A percentile compares a stretch with the other conserved stretches of the same genome.
These are phyloP conservation scores for Drosophila tsacasi DNA, from an alignment of 1,140 invertebrate species.

Conservation along the genomic window DNA sequence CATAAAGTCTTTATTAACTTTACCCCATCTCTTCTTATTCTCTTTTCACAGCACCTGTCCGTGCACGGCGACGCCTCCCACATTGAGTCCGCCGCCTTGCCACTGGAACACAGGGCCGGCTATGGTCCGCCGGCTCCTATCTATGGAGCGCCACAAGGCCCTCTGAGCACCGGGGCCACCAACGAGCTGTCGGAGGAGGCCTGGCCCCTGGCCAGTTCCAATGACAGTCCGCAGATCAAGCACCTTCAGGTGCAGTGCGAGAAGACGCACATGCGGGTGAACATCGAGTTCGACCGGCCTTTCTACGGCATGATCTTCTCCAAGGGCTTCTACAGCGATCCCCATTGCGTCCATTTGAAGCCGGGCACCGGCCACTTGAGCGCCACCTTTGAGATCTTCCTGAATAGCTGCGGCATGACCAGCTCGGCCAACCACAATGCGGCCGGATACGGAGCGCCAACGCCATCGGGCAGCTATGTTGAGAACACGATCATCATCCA, in stretches of 20 bases:
- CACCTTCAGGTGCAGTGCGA: conserved; percentile 97
- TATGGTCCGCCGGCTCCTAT: conserved; percentile 89
- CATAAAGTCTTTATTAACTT: not conserved
- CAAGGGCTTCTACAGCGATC: conserved; percentile 95
- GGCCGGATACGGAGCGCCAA: conserved; percentile 91
- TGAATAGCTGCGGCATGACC: conserved; percentile 96
- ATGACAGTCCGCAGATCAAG: conserved; percentile 95
- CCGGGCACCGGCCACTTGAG: conserved; percentile 95
- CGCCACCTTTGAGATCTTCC: conserved; percentile 96
- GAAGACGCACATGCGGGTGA: conserved; percentile 97
- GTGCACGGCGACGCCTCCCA: conserved; percentile 90
- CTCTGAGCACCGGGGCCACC: conserved; percentile 80
- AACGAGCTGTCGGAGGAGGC: conserved; percentile 87
- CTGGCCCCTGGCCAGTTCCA: conserved; percentile 91
- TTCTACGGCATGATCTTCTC: conserved; percentile 99
- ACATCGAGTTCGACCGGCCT: conserved; percentile 96
- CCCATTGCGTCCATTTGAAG: conserved; percentile 95
- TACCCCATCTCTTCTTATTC: not conserved
- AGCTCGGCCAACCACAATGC: conserved; percentile 94
- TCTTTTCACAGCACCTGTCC: conserved; percentile 86
- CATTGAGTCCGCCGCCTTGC: conserved; percentile 91
- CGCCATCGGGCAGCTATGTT: conserved; percentile 95
- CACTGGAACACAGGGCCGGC: conserved; percentile 90
- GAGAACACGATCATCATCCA: conserved; percentile 98
- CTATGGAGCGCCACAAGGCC: conserved; percentile 86